Conservation (phyloP, 2,888 invertebrate genomes). For the Metopia argyrocephala region DNA sequence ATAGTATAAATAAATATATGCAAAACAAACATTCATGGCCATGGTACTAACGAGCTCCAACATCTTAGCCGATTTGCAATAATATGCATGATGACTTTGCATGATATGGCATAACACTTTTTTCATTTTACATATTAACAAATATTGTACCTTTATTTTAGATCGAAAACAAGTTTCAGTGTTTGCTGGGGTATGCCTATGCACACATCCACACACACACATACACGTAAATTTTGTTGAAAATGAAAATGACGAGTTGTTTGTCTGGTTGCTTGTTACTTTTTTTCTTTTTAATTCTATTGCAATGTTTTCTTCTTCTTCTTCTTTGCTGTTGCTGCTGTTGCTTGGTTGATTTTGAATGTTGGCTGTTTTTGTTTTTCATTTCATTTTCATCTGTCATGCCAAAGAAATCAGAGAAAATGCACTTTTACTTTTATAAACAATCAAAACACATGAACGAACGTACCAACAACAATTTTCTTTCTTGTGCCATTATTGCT, state of each 20-base stretch:
- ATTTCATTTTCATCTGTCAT: slow-evolving; percentile 55
- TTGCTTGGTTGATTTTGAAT: not conserved
- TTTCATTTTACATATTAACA: too few relatives aligned
- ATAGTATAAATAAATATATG: too few relatives aligned
- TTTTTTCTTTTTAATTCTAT: slow-evolving; percentile 39
- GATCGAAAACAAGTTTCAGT: too few relatives aligned
- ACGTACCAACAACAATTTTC: slow-evolving; percentile 54
- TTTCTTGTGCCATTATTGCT: slow-evolving; percentile 63
- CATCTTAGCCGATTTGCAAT: too few relatives aligned
- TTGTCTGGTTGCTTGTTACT: slow-evolving; percentile 53
- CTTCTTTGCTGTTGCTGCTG: slow-evolving; percentile 9
- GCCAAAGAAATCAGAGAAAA: slow-evolving; percentile 76
- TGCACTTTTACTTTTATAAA: slow-evolving; percentile 76
- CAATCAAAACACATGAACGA: not conserved
- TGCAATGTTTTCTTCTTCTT: slow-evolving; percentile 32
- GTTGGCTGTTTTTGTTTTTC: not conserved
- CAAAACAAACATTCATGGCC: too few relatives aligned
- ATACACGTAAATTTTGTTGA: slow-evolving; percentile 7
- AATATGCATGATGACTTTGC: too few relatives aligned
- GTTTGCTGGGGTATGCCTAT: not conserved
- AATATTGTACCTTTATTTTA: too few relatives aligned
- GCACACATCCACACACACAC: not conserved
- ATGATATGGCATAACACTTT: too few relatives aligned
- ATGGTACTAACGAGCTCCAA: too few relatives aligned
- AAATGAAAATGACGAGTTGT: slow-evolving; percentile 55